A percentile compares a stretch with the other conserved stretches of the same genome.
Conservation (phyloP, 2,113 vertebrate genomes). For the Crotophaga sulcirostris region DNA sequence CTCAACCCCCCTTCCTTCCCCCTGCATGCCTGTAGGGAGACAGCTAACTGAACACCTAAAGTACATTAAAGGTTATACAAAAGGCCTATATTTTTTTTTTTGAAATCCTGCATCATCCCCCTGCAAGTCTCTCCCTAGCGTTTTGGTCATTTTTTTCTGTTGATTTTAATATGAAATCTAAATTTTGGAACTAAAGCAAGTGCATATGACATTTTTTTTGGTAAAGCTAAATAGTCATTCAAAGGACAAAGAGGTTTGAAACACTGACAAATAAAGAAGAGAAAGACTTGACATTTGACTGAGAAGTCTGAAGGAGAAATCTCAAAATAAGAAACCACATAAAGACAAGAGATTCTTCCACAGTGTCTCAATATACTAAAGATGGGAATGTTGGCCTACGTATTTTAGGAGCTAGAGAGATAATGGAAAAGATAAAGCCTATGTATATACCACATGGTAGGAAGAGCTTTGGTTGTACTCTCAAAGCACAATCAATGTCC, state of each 20-base stretch:
- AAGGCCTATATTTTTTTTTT: too few species aligned
- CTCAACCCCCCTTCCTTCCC: too few species aligned
- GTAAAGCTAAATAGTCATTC: not conserved
- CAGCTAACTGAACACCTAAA: too few species aligned
- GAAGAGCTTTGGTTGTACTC: not conserved
- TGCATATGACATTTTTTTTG: not conserved
- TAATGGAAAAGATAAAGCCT: not conserved
- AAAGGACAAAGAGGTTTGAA: constrained; percentile 32
- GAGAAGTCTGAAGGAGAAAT: not conserved
- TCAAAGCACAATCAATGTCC: not conserved
- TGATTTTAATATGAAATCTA: not conserved
- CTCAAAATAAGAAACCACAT: not conserved
- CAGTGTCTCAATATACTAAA: not conserved
- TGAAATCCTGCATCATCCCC: too few species aligned
- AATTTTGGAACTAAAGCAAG: not conserved
- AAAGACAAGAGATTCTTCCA: not conserved
- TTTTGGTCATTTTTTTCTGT: not conserved
- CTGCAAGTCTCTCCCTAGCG: not conserved
- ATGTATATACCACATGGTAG: not conserved
- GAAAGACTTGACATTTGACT: not conserved
- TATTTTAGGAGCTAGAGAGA: not conserved
- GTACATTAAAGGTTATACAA: too few species aligned
- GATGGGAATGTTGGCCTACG: not conserved
- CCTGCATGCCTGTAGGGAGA: too few species aligned
- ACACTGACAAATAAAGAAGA: not conserved